Evolutionary conservation across 2,797 vertebrate genomes (phyloP).

Genomic region (Acrocephalus scirpaceus): DNA sequence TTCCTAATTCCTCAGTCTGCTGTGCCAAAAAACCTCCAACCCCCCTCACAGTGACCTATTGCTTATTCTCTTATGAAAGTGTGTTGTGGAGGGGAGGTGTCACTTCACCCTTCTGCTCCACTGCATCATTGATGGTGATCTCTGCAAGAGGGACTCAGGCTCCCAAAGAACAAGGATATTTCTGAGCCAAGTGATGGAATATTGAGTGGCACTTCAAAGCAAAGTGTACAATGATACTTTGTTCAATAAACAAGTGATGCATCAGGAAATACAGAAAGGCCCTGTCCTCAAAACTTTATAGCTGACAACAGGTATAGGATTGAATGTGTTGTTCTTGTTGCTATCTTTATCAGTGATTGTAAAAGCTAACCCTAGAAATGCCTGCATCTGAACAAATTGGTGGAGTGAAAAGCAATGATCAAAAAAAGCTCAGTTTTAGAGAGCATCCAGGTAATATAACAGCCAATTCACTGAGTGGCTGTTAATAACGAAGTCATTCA

Average conservation of each 20-base stretch:
- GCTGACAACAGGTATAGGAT: background rate
- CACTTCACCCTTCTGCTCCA: background rate
- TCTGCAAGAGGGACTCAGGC: background rate
- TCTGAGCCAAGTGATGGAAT: background rate
- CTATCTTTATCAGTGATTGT: background rate
- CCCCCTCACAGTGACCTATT: background rate
- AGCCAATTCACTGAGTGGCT: background rate
- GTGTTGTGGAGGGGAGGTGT: background rate
- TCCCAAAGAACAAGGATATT: background rate
- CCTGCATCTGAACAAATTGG: background rate
- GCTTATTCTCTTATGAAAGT: background rate
- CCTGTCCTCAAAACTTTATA: background rate
- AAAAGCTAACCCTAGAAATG: background rate
- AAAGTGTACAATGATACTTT: background rate
- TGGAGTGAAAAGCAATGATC: background rate
- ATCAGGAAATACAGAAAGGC: background rate
- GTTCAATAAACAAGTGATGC: background rate
- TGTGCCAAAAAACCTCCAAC: conserved; percentile 8
- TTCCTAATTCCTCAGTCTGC: conserved; percentile 9
- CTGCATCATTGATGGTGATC: background rate
- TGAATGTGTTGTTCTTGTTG: background rate
- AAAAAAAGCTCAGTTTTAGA: background rate
- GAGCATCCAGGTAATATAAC: background rate
- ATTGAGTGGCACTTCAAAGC: background rate
- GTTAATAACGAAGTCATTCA: background rate